Conservation (phyloP, 2,797 vertebrate species). For the Sciaenops ocellatus region DNA sequence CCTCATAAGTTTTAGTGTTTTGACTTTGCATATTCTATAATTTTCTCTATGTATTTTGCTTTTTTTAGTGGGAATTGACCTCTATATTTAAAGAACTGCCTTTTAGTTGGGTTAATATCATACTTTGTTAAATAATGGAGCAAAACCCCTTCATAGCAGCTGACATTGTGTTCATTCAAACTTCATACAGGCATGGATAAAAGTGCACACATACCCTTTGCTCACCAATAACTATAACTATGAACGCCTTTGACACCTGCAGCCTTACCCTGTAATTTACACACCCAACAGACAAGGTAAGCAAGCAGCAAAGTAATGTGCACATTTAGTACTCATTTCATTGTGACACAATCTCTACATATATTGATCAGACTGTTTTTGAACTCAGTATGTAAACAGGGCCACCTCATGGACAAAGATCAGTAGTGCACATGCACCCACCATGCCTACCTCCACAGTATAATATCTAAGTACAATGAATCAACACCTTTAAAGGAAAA, state of each 20-base stretch:
- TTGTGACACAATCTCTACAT: background rate
- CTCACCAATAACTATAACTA: background rate
- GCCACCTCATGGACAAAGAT: slow-evolving; percentile 27
- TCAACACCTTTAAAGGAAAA: background rate
- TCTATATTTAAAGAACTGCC: background rate
- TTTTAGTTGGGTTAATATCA: background rate
- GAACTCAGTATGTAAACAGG: slow-evolving; percentile 1
- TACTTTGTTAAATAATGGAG: background rate
- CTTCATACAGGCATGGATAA: background rate
- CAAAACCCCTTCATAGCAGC: background rate
- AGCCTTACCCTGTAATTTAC: background rate
- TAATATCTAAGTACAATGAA: background rate
- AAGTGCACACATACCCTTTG: background rate
- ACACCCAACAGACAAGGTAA: background rate
- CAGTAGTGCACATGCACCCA: background rate
- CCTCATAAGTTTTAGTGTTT: background rate
- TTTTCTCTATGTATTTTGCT: background rate
- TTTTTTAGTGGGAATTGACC: background rate
- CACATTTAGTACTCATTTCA: background rate
- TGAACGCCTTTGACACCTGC: slow-evolving; percentile 16
- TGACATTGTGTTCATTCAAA: background rate
- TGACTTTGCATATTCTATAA: background rate
- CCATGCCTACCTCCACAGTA: background rate
- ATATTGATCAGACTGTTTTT: background rate
- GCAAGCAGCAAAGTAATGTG: no score